phyloP scores from a whole-genome alignment of 2,113 vertebrate genomes.

The Elanus axillaris region DNA sequence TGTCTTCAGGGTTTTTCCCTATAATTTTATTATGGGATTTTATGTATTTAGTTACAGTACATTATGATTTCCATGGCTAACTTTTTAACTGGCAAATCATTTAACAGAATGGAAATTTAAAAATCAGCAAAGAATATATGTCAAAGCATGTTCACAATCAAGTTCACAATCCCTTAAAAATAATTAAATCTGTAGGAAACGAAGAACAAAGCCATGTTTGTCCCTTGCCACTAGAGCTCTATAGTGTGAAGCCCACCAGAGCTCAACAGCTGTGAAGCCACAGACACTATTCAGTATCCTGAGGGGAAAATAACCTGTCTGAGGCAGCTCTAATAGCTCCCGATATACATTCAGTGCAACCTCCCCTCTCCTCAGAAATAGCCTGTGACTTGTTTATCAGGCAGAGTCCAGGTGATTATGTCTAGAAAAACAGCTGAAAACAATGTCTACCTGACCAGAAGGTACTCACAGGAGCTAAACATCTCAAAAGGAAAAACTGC shows the following conservation, averaged over 20 bases:
- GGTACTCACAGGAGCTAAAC: neutral
- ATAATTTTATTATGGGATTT: conserved; percentile 2
- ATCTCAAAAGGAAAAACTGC: neutral
- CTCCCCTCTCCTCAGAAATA: neutral
- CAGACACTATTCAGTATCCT: neutral
- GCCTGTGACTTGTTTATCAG: neutral
- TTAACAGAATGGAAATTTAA: neutral
- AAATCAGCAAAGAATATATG: neutral
- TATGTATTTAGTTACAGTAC: conserved; percentile 10
- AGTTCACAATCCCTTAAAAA: neutral
- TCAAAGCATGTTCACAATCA: neutral
- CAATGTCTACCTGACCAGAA: neutral
- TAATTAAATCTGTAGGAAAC: conserved; percentile 1
- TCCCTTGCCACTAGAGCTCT: neutral
- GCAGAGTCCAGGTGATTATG: neutral
- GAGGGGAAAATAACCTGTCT: neutral
- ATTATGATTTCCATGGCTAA: neutral
- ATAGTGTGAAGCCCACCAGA: neutral
- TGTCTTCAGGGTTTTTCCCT: neutral
- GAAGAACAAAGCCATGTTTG: conserved; percentile 5
- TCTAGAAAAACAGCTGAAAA: neutral
- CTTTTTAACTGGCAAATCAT: neutral
- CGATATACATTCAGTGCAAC: neutral
- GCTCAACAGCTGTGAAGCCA: neutral
- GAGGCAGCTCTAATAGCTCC: neutral